These are phyloP conservation scores for Pterostichus madidus DNA, from an alignment of 2,888 invertebrate species.

Conservation along the genomic window DNA sequence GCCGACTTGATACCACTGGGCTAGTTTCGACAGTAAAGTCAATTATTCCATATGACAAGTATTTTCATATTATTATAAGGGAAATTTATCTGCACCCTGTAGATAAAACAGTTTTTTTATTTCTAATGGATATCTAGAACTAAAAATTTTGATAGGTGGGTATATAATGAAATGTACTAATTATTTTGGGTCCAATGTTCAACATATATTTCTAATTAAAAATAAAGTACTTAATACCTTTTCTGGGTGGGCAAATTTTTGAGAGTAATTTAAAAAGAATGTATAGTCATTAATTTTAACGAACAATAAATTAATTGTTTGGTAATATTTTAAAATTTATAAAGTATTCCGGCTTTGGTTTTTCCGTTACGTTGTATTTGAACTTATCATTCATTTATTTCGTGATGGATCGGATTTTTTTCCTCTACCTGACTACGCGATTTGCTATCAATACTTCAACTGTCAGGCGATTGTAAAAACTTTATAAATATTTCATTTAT, in stretches of 20 bases:
- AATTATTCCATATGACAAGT: too few species aligned
- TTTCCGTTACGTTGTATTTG: constrained; percentile 37
- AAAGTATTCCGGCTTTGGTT: constrained; percentile 29
- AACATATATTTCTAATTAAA: too few species aligned
- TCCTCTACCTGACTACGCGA: background rate
- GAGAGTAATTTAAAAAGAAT: constrained; percentile 16
- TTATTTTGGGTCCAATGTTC: too few species aligned
- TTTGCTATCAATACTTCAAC: constrained; percentile 23
- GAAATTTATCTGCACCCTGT: too few species aligned
- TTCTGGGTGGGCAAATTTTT: background rate
- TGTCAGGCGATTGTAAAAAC: constrained; percentile 13
- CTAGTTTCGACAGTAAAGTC: too few species aligned
- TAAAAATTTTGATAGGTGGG: too few species aligned
- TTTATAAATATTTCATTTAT: background rate
- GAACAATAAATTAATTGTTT: constrained; percentile 34
- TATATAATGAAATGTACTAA: too few species aligned
- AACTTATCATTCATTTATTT: constrained; percentile 43
- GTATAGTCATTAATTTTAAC: constrained; percentile 27
- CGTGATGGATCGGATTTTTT: constrained; percentile 27
- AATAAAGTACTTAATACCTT: too few species aligned
- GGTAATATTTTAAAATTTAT: constrained; percentile 27
- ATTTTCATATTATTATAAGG: too few species aligned
- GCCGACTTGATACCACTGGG: too few species aligned
- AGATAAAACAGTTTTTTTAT: too few species aligned
- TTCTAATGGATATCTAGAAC: too few species aligned